Base-by-base conservation (phyloP, 1,140 invertebrate genomes). In the Zaprionus nigranus region DNA sequence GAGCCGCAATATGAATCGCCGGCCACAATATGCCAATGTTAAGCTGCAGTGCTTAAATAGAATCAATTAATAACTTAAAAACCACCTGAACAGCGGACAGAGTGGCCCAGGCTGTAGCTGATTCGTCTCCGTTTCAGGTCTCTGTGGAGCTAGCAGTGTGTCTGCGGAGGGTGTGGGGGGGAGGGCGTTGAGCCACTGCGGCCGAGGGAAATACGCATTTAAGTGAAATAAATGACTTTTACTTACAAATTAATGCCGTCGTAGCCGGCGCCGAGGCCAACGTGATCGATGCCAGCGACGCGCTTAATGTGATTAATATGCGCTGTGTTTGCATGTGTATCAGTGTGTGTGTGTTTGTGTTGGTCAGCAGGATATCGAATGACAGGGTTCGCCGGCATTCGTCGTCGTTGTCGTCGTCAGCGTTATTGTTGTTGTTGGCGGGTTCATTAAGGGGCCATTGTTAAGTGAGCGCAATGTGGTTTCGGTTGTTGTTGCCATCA, bases 241-340 rank as follows among this genome's bases (percentile, higher is more conserved):
- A 97, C 96, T 97, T 95, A 98, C 97, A 95, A 96, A 94, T 97
- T 97, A 93, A 98, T 97, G 90, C 97, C 97, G 93, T 98, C 97
- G 93, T 96, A 98, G 80, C 97, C 97, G 60, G 97, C 97, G 75
- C 97, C 97, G 63, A 98, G 94, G 54, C 97, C 97, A 73, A 98
- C 96, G 93, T 97, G 96, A 94, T 99, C 97, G 80, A 97, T 96
- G 72, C 97, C 97, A 75, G 96, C 96, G 69, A 97, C 94, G 84
- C 96, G 95, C 81, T 96, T 95, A 92, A 99, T 98, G 94, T 98
- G 97, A 94, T 98, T 98, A 92, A 98, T 98, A 93, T 99, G 98
- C 82, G 97, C 97, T 98, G 78, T 65, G 15, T 57, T 38, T 57
- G 24, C 20, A 54, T 70, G 7, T 28, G 17, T 28, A 22, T 43